These are phyloP conservation scores for Eonycteris spelaea DNA, from an alignment of 2,113 vertebrate species.

Conservation along the genomic window DNA sequence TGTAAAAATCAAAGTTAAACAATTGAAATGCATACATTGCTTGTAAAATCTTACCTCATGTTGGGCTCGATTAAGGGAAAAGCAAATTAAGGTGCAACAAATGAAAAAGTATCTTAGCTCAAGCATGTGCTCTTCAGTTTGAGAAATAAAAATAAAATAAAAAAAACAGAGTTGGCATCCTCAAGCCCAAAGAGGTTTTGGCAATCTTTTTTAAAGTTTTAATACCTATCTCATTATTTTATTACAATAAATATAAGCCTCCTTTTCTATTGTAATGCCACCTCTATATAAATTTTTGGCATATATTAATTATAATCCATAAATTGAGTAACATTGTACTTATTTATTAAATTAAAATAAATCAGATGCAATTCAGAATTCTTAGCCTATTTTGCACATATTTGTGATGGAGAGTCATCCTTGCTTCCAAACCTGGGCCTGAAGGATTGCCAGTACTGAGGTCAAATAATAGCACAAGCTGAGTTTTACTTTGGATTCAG, in stretches of 20 bases:
- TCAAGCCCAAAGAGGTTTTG: background rate
- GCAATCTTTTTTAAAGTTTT: background rate
- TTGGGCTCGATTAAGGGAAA: slow-evolving; percentile 13
- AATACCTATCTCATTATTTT: background rate
- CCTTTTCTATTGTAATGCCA: background rate
- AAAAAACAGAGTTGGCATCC: background rate
- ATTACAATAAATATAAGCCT: background rate
- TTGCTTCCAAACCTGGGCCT: background rate
- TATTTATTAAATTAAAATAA: background rate
- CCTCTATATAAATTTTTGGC: background rate
- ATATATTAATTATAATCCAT: background rate
- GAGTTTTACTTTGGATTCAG: background rate
- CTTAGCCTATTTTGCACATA: background rate
- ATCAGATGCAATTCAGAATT: background rate
- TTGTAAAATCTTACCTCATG: background rate
- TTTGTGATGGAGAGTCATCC: background rate
- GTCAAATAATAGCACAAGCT: background rate
- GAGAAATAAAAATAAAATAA: background rate
- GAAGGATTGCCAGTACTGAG: background rate
- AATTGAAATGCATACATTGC: background rate
- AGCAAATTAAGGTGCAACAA: background rate
- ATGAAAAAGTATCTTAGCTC: background rate
- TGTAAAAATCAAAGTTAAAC: background rate
- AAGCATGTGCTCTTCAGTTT: background rate
- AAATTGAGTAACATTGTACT: background rate